Conservation (phyloP, 2,888 invertebrate species). For the Geotrupes spiniger region DNA sequence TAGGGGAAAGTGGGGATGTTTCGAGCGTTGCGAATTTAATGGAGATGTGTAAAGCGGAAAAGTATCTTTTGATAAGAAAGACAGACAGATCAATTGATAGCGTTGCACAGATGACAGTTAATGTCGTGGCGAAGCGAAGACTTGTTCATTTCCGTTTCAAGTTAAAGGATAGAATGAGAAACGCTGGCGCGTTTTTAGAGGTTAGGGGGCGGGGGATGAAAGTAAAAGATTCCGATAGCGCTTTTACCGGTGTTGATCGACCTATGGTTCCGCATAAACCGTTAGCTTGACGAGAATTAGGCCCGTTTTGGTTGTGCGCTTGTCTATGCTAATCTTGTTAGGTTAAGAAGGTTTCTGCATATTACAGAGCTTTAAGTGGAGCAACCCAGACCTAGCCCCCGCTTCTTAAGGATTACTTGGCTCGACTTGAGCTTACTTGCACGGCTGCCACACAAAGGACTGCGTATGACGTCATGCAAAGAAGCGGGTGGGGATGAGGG, state of each 20-base stretch:
- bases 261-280: background rate
- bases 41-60: conserved; percentile 48
- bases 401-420: conserved; percentile 66
- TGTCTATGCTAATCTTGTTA: conserved; percentile 69
- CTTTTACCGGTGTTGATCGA: conserved; percentile 4
- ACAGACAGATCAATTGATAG: conserved; percentile 51
- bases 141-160: conserved; percentile 46
- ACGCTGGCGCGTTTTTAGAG: too few relatives aligned
- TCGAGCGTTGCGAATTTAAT: conserved; percentile 44
- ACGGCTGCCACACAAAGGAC: conserved; percentile 46
- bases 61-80: conserved; percentile 48
- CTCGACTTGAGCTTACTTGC: conserved; percentile 51
- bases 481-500: conserved; percentile 32
- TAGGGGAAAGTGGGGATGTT: conserved; percentile 31
- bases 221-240: conserved; percentile 1
- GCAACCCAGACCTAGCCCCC: conserved; percentile 48
- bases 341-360: conserved; percentile 71
- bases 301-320: conserved; percentile 43
- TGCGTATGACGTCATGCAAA: conserved; percentile 40
- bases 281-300: conserved; percentile 8
- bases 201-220: background rate
- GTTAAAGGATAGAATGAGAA: conserved; percentile 30
- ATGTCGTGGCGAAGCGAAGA: conserved; percentile 41
- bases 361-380: conserved; percentile 62
- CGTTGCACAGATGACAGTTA: conserved; percentile 46